Evolutionary conservation across 2,113 vertebrate species (phyloP).

Genomic region (Nycticorax nycticorax): DNA sequence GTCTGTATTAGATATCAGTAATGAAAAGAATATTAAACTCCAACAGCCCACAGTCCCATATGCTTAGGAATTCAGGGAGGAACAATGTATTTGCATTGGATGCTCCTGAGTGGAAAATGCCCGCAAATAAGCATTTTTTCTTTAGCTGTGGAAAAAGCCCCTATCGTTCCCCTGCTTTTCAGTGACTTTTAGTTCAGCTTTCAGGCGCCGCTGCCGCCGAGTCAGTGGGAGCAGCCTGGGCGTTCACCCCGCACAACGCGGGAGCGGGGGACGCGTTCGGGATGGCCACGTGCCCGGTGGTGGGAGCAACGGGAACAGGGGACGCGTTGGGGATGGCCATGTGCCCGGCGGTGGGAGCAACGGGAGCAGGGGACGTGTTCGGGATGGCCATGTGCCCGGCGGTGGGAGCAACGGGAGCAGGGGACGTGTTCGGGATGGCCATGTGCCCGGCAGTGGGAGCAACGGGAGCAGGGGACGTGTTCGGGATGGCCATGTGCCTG

Average conservation of each 20-base stretch:
- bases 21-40: constrained; percentile 67
- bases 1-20: constrained; percentile 64
- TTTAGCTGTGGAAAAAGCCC: neutral
- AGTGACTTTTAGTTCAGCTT: neutral
- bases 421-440: too few relatives aligned
- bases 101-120: constrained; percentile 58
- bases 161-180: neutral
- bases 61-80: constrained; percentile 50
- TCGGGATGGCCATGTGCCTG: neutral
- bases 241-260: rapidly evolving
- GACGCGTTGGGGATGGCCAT: neutral
- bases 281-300: too few relatives aligned
- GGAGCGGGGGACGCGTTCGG: neutral
- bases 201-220: neutral
- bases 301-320: too few relatives aligned
- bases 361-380: too few relatives aligned
- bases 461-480: rapidly evolving
- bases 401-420: too few relatives aligned
- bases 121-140: neutral
- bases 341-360: too few relatives aligned
- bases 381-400: too few relatives aligned
- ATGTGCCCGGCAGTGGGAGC: neutral
- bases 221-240: neutral
- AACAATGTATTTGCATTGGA: constrained; percentile 19
- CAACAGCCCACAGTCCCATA: constrained; percentile 22